phyloP scores from a whole-genome alignment of 2,888 invertebrate genomes.

The Drosophila austrosaltans region DNA sequence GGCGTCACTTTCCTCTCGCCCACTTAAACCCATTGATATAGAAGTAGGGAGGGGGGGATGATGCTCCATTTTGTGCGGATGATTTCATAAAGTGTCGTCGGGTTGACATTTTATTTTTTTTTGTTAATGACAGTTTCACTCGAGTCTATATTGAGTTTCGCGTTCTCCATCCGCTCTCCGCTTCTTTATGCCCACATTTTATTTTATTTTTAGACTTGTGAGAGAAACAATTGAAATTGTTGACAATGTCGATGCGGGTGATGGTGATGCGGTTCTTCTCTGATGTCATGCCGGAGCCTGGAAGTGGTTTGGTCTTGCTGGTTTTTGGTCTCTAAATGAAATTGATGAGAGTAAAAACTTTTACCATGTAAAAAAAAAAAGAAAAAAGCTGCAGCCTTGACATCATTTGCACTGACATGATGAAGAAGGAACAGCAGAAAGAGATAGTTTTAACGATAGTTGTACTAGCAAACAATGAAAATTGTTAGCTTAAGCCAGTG shows the following conservation, averaged over 20 bases:
- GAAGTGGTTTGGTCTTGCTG: conserved; percentile 20
- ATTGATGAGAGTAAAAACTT: conserved; percentile 25
- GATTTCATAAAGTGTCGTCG: conserved; percentile 40
- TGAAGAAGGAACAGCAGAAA: conserved; percentile 16
- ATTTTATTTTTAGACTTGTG: conserved; percentile 32
- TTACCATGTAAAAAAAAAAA: background rate
- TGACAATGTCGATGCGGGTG: background rate
- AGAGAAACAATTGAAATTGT: conserved; percentile 8
- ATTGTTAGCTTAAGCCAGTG: background rate
- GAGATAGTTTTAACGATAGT: background rate
- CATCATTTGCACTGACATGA: conserved; percentile 61
- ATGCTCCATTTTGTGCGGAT: conserved; percentile 8
- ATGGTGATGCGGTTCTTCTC: conserved; percentile 14
- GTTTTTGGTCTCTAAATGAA: conserved; percentile 33
- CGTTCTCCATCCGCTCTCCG: background rate
- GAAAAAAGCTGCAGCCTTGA: conserved; percentile 56
- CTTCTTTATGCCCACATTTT: background rate
- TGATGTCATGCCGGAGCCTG: conserved; percentile 48
- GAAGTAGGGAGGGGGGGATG: background rate
- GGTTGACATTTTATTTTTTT: conserved; percentile 40
- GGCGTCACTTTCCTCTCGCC: background rate
- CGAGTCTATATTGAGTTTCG: conserved; percentile 21
- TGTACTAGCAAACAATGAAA: background rate
- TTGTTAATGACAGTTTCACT: conserved; percentile 52
- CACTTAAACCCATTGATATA: conserved; percentile 4